Conservation (phyloP, 2,113 vertebrate genomes). For the Tyto alba region DNA sequence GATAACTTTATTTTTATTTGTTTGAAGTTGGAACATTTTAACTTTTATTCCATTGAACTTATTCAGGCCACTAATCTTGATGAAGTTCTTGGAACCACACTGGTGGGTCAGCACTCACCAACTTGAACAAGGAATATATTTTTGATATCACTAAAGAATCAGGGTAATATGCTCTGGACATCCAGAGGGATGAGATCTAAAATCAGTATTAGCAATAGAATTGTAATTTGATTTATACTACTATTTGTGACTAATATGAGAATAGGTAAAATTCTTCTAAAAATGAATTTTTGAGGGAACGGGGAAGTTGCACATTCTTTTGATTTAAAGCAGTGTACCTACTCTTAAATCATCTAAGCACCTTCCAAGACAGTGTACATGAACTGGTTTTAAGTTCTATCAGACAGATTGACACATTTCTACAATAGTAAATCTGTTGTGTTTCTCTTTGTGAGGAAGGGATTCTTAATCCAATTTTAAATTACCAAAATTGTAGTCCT, state of each 20-base stretch:
- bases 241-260: not conserved
- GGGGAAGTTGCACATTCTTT: rapidly evolving
- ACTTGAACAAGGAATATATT: not conserved
- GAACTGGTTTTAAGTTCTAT: not conserved
- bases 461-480: not conserved
- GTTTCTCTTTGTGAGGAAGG: not conserved
- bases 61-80: not conserved
- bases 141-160: not conserved
- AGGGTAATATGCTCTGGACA: not conserved
- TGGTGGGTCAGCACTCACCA: rapidly evolving
- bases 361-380: not conserved
- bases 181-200: not conserved
- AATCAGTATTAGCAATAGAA: not conserved
- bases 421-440: not conserved
- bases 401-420: not conserved
- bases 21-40: not conserved
- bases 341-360: not conserved
- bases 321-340: not conserved
- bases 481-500: not conserved
- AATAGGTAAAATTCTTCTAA: not conserved
- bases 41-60: not conserved
- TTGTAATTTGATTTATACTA: not conserved
- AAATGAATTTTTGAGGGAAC: not conserved
- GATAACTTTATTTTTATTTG: not conserved
- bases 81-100: not conserved